These are phyloP conservation scores for Myrmophylax atrothorax DNA, from an alignment of 2,113 vertebrate genomes.

Conservation along the genomic window DNA sequence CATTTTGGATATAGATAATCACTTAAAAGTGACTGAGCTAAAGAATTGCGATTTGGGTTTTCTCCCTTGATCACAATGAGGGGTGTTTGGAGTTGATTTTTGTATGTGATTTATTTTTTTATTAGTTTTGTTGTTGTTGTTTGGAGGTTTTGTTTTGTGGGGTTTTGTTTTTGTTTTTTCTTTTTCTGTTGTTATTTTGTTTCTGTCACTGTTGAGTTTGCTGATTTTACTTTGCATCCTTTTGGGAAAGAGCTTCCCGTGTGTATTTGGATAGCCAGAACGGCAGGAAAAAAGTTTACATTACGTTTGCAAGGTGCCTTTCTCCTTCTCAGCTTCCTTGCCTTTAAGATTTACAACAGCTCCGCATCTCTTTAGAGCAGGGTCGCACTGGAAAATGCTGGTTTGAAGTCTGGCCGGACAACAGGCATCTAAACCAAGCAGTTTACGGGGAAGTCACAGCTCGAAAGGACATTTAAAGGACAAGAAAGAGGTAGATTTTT, in stretches of 20 bases:
- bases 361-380: background rate
- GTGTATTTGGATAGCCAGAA: background rate
- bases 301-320: background rate
- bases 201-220: background rate
- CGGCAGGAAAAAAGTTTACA: background rate
- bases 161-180: background rate
- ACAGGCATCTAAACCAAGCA: background rate
- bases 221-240: background rate
- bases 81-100: fast-evolving
- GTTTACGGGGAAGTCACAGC: background rate
- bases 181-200: background rate
- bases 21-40: background rate
- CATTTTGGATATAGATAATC: background rate
- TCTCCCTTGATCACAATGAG: background rate
- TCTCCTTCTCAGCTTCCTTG: background rate
- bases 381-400: background rate
- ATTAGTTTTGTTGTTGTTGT: background rate
- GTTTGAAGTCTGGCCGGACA: background rate
- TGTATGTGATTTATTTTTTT: background rate
- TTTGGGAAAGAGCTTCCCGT: background rate
- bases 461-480: background rate
- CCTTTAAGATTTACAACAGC: background rate
- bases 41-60: background rate
- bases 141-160: fast-evolving
- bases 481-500: background rate